These are phyloP conservation scores for Conops quadrifasciatus DNA, from an alignment of 2,888 invertebrate genomes.

Conservation along the genomic window DNA sequence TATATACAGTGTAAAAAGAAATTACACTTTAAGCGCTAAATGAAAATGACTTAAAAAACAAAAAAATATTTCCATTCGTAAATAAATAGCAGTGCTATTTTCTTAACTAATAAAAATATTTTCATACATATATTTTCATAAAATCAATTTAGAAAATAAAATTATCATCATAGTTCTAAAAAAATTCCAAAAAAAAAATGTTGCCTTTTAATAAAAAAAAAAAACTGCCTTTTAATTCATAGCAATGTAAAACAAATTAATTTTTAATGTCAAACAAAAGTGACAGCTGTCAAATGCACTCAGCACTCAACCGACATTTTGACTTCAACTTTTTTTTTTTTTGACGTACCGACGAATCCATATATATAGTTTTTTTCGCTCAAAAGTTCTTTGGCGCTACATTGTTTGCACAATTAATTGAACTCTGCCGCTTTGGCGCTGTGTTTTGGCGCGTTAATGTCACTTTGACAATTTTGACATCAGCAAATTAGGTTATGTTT, in stretches of 20 bases:
- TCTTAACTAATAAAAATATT: neutral
- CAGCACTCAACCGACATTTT: too few relatives aligned
- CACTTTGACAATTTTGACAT: constrained; percentile 28
- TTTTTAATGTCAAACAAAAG: constrained; percentile 3
- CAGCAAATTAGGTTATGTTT: constrained; percentile 53
- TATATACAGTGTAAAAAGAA: too few relatives aligned
- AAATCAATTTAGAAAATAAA: too few relatives aligned
- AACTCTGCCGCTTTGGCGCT: constrained; percentile 27
- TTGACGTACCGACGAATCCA: neutral
- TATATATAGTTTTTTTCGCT: neutral
- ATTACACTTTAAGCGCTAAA: too few relatives aligned
- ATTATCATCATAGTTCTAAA: too few relatives aligned
- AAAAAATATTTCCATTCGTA: neutral
- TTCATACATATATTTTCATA: neutral
- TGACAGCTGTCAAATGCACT: constrained; percentile 24
- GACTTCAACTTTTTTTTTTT: too few relatives aligned
- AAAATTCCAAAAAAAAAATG: too few relatives aligned
- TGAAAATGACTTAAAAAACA: neutral
- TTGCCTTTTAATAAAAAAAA: too few relatives aligned
- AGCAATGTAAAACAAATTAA: neutral
- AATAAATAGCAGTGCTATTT: neutral
- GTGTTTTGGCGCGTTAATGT: neutral
- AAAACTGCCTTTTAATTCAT: too few relatives aligned
- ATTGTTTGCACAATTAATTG: constrained; percentile 59
- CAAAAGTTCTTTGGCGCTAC: constrained; percentile 46